These are phyloP conservation scores for Apistogramma diplotaenia DNA, from an alignment of 2,113 vertebrate species.

Conservation along the genomic window DNA sequence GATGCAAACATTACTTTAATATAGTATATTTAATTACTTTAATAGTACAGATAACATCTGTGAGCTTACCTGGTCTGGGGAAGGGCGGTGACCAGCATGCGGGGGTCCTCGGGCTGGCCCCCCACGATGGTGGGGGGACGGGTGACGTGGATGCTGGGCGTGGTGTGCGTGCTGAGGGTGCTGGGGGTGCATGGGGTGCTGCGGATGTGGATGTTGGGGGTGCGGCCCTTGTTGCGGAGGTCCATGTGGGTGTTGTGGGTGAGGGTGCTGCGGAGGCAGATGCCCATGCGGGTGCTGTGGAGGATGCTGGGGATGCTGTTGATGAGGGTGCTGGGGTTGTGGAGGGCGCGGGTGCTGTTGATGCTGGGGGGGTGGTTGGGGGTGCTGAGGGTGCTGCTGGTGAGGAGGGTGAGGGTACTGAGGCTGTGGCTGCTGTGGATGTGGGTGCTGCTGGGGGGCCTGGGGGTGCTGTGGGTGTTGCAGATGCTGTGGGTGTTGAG, in stretches of 20 bases:
- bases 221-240: slow-evolving; percentile 62
- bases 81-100: slow-evolving; percentile 90
- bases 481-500: slow-evolving; percentile 48
- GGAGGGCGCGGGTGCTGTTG: slow-evolving; percentile 70
- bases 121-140: slow-evolving; percentile 72
- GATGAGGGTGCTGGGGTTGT: slow-evolving; percentile 62
- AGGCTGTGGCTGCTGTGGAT: slow-evolving; percentile 55
- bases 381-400: slow-evolving; percentile 52
- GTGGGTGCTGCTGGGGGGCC: slow-evolving; percentile 36
- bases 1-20: no score
- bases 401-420: slow-evolving; percentile 52
- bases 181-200: slow-evolving; percentile 46
- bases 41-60: background rate
- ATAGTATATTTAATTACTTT: background rate
- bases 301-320: slow-evolving; percentile 59
- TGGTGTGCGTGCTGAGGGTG: slow-evolving; percentile 59
- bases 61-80: slow-evolving; percentile 90
- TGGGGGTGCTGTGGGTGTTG: slow-evolving; percentile 34
- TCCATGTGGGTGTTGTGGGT: slow-evolving; percentile 65
- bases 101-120: slow-evolving; percentile 80
- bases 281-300: slow-evolving; percentile 66
- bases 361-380: slow-evolving; percentile 55
- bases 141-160: slow-evolving; percentile 70
- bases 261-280: slow-evolving; percentile 58
- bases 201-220: slow-evolving; percentile 58